These are phyloP conservation scores for Polymixis flavicincta DNA, from an alignment of 2,888 invertebrate genomes.

Conservation along the genomic window DNA sequence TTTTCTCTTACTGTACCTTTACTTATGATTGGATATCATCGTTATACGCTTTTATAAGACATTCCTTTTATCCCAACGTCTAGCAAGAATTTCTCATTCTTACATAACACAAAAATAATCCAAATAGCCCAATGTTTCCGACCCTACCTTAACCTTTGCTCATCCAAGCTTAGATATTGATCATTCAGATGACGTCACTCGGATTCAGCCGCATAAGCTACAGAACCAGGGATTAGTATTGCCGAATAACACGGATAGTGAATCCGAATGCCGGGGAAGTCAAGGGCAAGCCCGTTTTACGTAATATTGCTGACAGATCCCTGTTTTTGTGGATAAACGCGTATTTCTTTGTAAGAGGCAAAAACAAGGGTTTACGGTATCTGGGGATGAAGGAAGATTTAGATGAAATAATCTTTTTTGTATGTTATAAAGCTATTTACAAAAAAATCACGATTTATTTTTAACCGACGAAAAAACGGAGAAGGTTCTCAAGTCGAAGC, in stretches of 20 bases:
- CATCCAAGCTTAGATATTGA: conserved; percentile 43
- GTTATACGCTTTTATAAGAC: conserved; percentile 8
- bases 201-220: conserved; percentile 34
- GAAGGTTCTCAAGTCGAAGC: too few relatives aligned
- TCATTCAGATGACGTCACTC: conserved; percentile 40
- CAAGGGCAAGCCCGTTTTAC: conserved; percentile 45
- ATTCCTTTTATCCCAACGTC: conserved; percentile 8
- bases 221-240: conserved; percentile 45
- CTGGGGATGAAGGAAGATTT: conserved; percentile 18
- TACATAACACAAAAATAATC: conserved; percentile 16
- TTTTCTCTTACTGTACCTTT: neutral
- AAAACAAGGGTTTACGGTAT: conserved; percentile 43
- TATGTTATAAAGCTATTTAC: neutral
- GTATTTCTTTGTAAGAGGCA: conserved; percentile 35
- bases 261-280: conserved; percentile 35
- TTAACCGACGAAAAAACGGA: too few relatives aligned
- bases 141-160: conserved; percentile 50
- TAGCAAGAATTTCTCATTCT: conserved; percentile 16
- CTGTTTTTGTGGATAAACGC: conserved; percentile 46
- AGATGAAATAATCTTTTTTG: conserved; percentile 4
- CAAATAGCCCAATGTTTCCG: conserved; percentile 31
- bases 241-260: conserved; percentile 46
- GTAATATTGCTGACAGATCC: conserved; percentile 38
- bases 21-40: neutral
- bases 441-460: neutral